Conservation (phyloP, 2,113 vertebrate species). For the Prunella himalayana region DNA sequence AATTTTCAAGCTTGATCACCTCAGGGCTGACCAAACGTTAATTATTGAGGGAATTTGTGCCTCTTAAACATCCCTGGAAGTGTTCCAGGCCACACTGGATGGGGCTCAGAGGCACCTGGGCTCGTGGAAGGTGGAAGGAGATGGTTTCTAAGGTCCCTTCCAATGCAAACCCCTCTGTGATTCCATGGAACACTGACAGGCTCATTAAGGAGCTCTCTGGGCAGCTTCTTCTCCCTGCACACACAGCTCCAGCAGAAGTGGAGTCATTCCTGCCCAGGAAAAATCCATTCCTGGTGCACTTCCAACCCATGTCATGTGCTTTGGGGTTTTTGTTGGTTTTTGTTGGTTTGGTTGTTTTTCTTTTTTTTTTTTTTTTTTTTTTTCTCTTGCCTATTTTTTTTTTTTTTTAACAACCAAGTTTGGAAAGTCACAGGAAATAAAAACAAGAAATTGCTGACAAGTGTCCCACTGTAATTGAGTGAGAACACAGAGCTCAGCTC, state of each 20-base stretch:
- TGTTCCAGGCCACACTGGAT: background rate
- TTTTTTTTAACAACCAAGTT: background rate
- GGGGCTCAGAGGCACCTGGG: background rate
- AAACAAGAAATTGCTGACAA: conserved; percentile 37
- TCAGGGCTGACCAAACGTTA: background rate
- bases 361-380: accelerated
- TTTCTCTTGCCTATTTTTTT: background rate
- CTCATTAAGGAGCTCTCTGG: background rate
- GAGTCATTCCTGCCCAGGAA: background rate
- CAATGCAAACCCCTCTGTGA: background rate
- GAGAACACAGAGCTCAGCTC: conserved; percentile 30
- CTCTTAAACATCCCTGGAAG: background rate
- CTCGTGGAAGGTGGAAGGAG: background rate
- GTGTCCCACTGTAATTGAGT: conserved; percentile 17
- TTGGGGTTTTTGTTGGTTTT: background rate
- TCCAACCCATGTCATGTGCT: background rate
- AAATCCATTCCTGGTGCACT: background rate
- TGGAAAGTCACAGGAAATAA: background rate
- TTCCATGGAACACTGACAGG: background rate
- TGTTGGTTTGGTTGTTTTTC: background rate
- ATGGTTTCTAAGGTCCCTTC: background rate
- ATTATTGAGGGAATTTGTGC: background rate
- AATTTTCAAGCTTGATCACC: background rate
- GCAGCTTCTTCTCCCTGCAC: background rate
- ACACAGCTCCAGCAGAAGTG: background rate